A percentile compares a stretch with the other conserved stretches of the same genome.
Conservation (phyloP, 2,113 vertebrate genomes). For the Trematocara zebra region DNA sequence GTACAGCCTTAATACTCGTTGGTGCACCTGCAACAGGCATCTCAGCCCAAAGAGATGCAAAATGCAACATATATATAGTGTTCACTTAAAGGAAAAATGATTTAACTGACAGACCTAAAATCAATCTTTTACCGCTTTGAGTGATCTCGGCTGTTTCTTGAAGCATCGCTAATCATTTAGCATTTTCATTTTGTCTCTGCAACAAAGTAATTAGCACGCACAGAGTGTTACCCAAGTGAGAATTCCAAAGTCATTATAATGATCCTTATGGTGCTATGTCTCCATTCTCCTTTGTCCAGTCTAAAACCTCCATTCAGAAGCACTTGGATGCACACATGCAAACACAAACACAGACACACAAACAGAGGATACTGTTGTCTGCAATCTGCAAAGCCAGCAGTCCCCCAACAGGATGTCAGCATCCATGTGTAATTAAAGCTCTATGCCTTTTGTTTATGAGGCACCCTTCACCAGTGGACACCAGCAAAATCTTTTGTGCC, state of each 20-base stretch:
- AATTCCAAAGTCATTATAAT: background rate
- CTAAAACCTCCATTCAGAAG: background rate
- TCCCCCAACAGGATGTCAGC: constrained; percentile 32
- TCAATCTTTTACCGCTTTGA: background rate
- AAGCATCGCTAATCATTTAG: background rate
- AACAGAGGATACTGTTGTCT: constrained; percentile 16
- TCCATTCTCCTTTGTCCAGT: background rate
- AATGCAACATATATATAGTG: background rate
- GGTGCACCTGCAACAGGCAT: background rate
- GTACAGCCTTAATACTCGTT: background rate
- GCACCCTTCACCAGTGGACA: background rate
- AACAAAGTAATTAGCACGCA: constrained; percentile 30
- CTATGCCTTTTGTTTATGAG: constrained; percentile 31
- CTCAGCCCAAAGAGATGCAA: background rate
- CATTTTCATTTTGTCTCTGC: constrained; percentile 2
- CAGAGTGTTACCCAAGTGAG: background rate
- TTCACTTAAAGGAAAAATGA: background rate
- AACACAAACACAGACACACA: background rate
- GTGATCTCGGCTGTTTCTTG: background rate
- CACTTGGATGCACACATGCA: background rate
- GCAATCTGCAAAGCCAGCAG: constrained; percentile 46
- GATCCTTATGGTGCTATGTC: background rate
- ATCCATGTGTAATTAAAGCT: constrained; percentile 45
- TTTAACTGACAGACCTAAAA: background rate
- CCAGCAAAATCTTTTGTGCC: background rate